Evolutionary conservation across 2,797 vertebrate genomes (phyloP).

Genomic region (Hemibagrus guttatus): DNA sequence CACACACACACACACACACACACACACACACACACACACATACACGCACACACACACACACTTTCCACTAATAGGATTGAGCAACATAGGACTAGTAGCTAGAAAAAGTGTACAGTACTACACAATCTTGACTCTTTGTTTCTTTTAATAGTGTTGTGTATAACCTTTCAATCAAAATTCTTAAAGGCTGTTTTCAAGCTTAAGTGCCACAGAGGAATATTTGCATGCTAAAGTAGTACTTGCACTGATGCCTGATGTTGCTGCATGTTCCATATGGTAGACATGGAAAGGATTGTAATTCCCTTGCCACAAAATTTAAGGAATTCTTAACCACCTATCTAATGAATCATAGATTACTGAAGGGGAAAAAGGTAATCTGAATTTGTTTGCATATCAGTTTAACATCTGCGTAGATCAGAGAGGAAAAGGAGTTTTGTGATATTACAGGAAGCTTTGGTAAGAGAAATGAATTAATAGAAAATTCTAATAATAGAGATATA

Average conservation of each 20-base stretch:
- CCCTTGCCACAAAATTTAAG: conserved; percentile 31
- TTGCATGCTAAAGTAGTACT: background rate
- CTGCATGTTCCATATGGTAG: conserved; percentile 28
- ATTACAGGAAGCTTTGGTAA: background rate
- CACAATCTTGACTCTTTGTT: conserved; percentile 24
- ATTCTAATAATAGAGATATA: background rate
- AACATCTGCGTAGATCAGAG: background rate
- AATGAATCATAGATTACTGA: conserved; percentile 14
- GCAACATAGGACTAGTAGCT: conserved; percentile 78
- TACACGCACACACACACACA: conserved; percentile 33
- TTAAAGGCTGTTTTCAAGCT: background rate
- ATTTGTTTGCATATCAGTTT: conserved; percentile 2
- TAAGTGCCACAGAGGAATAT: conserved; percentile 5
- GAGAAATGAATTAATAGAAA: background rate
- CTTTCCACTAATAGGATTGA: conserved; percentile 78
- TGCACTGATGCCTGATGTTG: conserved; percentile 1
- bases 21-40: conserved; percentile 29
- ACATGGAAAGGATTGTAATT: conserved; percentile 12
- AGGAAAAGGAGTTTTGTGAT: background rate
- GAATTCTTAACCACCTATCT: conserved; percentile 3
- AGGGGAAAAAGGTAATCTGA: background rate
- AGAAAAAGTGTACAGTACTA: conserved; percentile 56
- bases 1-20: conserved; percentile 34
- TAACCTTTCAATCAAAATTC: conserved; percentile 7
- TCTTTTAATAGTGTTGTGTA: background rate